Evolutionary conservation across 2,888 invertebrate genomes (phyloP).

Genomic region (Neoscelio sp.): DNA sequence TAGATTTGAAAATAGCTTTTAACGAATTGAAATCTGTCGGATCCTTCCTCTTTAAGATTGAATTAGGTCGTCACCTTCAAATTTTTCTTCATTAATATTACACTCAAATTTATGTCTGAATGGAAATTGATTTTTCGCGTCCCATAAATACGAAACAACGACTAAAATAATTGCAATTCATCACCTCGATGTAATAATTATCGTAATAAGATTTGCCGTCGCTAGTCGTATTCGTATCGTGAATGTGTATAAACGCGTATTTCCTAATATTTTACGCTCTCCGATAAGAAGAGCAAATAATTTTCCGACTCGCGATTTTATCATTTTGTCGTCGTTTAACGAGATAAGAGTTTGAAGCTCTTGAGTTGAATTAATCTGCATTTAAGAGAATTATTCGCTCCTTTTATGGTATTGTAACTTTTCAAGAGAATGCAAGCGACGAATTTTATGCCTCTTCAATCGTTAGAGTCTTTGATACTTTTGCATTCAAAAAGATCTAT

Average conservation of each 20-base stretch:
- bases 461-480: conserved; percentile 13
- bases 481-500: conserved; percentile 11
- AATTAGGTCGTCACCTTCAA: conserved; percentile 39
- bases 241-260: conserved; percentile 6
- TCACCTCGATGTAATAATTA: conserved; percentile 2
- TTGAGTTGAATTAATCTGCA: conserved; percentile 35
- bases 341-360: conserved; percentile 25
- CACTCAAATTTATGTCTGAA: conserved; percentile 19
- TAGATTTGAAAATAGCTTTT: conserved; percentile 11
- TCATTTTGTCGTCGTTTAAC: conserved; percentile 41
- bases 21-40: conserved; percentile 16
- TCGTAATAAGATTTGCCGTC: conserved; percentile 7
- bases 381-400: conserved; percentile 38
- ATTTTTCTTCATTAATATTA: conserved; percentile 45
- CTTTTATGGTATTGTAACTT: conserved; percentile 22
- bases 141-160: neutral
- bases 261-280: conserved; percentile 19
- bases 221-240: conserved; percentile 15
- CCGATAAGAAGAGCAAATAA: conserved; percentile 16
- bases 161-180: conserved; percentile 6
- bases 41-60: conserved; percentile 30
- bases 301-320: conserved; percentile 30
- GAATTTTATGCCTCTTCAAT: conserved; percentile 21
- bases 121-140: conserved; percentile 28
- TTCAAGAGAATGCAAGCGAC: conserved; percentile 20